Evolutionary conservation across 2,888 invertebrate species (phyloP).

Genomic region (Lasius fuliginosus): DNA sequence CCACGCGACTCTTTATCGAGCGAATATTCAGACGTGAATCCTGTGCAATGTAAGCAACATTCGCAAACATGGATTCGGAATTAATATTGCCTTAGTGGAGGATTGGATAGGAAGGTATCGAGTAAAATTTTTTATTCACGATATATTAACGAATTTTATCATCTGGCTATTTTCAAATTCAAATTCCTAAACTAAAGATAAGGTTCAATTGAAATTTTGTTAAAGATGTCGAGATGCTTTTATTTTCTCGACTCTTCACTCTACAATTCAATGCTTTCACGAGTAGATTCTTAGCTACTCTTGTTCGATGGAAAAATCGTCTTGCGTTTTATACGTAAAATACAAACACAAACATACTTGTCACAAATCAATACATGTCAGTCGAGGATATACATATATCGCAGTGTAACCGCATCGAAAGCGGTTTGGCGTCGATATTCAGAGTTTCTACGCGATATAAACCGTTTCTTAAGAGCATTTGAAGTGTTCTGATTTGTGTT

Average conservation of each 20-base stretch:
- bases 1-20: neutral
- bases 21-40: conserved; percentile 7
- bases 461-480: neutral
- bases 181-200: neutral
- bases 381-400: neutral
- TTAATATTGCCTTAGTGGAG: neutral
- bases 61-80: conserved; percentile 2
- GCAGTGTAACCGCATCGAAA: neutral
- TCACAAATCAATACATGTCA: neutral
- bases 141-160: neutral
- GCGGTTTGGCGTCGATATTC: neutral
- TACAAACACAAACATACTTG: too few species aligned
- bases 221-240: too few species aligned
- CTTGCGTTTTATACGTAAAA: neutral
- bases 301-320: neutral
- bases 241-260: neutral
- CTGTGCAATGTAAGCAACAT: neutral
- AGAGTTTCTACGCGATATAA: neutral
- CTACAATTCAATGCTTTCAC: neutral
- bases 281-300: neutral
- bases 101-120: neutral
- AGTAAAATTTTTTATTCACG: neutral
- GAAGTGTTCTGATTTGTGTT: neutral
- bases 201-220: neutral
- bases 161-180: neutral